These are phyloP conservation scores for Meloidogyne floridensis DNA, from an alignment of 1,140 invertebrate genomes.

Conservation along the genomic window DNA sequence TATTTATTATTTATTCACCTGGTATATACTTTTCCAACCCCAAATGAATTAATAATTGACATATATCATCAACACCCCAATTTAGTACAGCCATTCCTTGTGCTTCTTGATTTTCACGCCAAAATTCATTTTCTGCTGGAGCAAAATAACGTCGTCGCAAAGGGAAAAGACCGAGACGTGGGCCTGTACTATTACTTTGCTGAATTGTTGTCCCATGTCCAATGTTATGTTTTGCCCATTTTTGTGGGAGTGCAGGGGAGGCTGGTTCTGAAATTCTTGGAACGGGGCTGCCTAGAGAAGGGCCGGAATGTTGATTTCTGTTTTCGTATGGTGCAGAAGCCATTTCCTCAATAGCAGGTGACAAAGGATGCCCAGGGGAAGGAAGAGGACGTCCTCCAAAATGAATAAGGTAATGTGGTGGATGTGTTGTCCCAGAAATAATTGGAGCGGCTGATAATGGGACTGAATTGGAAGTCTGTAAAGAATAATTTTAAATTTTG, in stretches of 20 bases:
- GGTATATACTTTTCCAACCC: constrained; percentile 65
- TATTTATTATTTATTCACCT: background rate
- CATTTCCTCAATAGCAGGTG: constrained; percentile 1
- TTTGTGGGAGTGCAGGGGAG: constrained; percentile 60
- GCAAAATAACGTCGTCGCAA: constrained; percentile 51
- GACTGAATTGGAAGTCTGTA: constrained; percentile 26
- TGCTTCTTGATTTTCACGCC: constrained; percentile 61
- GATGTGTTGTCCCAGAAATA: constrained; percentile 1
- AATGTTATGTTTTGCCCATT: constrained; percentile 38
- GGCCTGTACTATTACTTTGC: constrained; percentile 21
- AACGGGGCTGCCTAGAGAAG: constrained; percentile 51
- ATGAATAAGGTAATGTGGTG: background rate
- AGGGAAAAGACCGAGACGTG: constrained; percentile 58
- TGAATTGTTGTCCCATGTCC: constrained; percentile 25
- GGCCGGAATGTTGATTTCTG: constrained; percentile 7
- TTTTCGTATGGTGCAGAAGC: constrained; percentile 13
- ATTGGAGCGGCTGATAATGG: constrained; percentile 25
- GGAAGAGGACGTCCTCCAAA: constrained; percentile 3
- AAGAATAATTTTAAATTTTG: background rate
- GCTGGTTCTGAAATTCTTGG: constrained; percentile 60
- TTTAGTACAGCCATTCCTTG: constrained; percentile 58
- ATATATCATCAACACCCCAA: constrained; percentile 62
- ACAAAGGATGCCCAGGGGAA: background rate
- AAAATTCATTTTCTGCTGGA: constrained; percentile 60
- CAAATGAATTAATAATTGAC: constrained; percentile 63